Percentiles rank a stretch among this genome's conserved stretches.
phyloP scores from a whole-genome alignment of 2,113 vertebrate species.

The Edolisoma coerulescens region DNA sequence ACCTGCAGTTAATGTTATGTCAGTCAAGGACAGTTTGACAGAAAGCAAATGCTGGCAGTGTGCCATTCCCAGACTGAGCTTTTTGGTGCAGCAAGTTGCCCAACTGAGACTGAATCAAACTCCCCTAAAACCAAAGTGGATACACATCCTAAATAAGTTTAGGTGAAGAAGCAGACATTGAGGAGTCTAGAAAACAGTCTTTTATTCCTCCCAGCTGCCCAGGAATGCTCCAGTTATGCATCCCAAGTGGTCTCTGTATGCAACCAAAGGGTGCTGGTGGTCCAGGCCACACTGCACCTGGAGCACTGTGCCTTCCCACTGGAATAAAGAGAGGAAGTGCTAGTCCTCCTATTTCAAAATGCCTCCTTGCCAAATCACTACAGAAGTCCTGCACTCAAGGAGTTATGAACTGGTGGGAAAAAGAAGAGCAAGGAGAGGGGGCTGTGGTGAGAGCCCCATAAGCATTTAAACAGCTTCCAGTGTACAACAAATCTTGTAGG shows the following conservation, averaged over 20 bases:
- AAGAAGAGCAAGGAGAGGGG: not conserved
- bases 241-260: accelerated
- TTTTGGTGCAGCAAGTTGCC: not conserved
- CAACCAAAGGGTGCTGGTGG: not conserved
- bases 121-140: not conserved
- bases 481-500: not conserved
- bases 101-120: not conserved
- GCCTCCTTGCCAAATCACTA: not conserved
- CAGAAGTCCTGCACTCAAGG: not conserved
- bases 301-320: not conserved
- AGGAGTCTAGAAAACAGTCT: not conserved
- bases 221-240: not conserved
- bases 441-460: not conserved
- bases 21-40: not conserved
- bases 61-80: not conserved
- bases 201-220: not conserved
- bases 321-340: not conserved
- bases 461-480: not conserved
- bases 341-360: not conserved
- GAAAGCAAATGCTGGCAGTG: not conserved
- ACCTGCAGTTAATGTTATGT: not conserved
- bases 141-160: not conserved
- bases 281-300: not conserved
- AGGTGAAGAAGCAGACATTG: not conserved
- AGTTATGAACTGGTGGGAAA: not conserved